A percentile compares a stretch with the other conserved stretches of the same genome.
Evolutionary conservation across 2,113 vertebrate species (phyloP).

Genomic region (Thalassarche chlororhynchos): DNA sequence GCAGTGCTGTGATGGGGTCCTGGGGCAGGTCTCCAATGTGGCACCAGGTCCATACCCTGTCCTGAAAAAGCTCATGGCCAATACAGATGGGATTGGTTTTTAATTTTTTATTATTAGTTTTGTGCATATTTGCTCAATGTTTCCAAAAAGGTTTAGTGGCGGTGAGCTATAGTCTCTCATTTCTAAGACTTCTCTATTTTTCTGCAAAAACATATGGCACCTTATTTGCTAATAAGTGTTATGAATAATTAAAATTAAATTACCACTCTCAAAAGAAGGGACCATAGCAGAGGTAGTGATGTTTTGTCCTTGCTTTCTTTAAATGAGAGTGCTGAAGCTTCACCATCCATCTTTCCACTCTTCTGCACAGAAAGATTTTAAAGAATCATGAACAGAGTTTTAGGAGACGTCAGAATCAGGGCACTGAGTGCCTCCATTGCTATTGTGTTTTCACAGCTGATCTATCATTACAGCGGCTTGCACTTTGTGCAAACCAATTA

Average conservation of each 20-base stretch:
- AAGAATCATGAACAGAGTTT: background rate
- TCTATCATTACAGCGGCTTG: conserved; percentile 3
- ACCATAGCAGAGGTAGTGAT: background rate
- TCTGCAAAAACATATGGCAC: background rate
- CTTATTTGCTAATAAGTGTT: background rate
- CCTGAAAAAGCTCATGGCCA: background rate
- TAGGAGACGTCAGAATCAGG: background rate
- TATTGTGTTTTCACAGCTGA: background rate
- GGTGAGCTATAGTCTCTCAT: background rate
- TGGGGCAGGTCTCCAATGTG: background rate
- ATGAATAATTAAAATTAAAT: background rate
- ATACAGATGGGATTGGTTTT: rapidly evolving
- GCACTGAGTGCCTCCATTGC: background rate
- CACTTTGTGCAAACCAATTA: conserved; percentile 69
- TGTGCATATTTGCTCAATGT: background rate
- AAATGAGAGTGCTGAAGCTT: background rate
- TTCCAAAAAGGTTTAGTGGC: background rate
- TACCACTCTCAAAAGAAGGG: background rate
- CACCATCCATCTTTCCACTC: rapidly evolving
- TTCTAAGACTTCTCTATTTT: background rate
- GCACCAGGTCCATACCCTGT: rapidly evolving
- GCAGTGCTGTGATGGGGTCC: rapidly evolving
- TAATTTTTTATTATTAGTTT: background rate
- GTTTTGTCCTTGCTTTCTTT: background rate
- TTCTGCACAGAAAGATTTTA: background rate